Evolutionary conservation across 2,113 vertebrate genomes (phyloP), one percentile per base, ranked within the genome.

Genomic region (Syrmaticus mikado): DNA sequence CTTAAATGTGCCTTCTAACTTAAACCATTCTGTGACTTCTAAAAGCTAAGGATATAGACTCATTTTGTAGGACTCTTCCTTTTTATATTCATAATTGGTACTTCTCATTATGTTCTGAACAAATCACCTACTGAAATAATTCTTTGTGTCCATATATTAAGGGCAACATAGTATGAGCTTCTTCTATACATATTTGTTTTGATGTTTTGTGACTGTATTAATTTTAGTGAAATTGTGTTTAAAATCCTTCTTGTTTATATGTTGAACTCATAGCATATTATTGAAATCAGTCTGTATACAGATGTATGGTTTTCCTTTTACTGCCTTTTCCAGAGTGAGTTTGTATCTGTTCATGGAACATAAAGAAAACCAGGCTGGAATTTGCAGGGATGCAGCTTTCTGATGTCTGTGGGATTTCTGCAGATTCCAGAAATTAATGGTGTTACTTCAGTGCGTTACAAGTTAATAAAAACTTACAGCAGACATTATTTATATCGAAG

Each of bases 211-310:
- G 87, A 77, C 71, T 65, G 73, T 66, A 93, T 77, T 89, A 82
- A 96, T 85, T 94, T 77, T 83, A 88, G 86, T 85, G 75, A 89
- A 94, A 92, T 46, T 74, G 57, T 75, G 40, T 94, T 95, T 75
- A 81, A 92, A 92, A 92, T 61, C 3, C 9, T 90, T 80, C 73
- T 68, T 46, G 87, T 94, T 96, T 86, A 76, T 89, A 68, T 55
- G 83, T 92, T 94, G 74, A 93, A 61, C 58, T 82, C 28, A 10
- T 32, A 74, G 68, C 45, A 16, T 53, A 34, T 86, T 76, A 87
- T 32, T 94, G 73, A 77, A 94, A 61, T 92, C n/a, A 19, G 45
- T 86, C 90, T 81, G 48, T 92, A 62, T 60, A 38, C 73, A 70
- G 70, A 34, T 32, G 18, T 48, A 89, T 85, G 73, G 52, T 89